Conservation (phyloP, 2,113 vertebrate genomes). For the Phyllostomus hastatus region DNA sequence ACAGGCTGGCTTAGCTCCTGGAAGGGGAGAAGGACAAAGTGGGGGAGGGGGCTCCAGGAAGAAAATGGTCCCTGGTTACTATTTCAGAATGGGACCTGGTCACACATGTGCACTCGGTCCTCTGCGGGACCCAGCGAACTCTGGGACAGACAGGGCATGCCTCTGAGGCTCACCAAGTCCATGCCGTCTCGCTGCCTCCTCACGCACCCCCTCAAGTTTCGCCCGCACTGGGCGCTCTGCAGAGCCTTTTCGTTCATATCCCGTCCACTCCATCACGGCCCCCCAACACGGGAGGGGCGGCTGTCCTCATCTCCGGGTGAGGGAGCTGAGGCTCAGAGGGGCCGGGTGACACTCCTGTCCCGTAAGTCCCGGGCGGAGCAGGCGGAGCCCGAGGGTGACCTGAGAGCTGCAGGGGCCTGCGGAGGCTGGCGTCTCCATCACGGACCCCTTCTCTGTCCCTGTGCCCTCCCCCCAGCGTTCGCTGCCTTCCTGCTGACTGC, state of each 20-base stretch:
- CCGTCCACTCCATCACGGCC: not conserved
- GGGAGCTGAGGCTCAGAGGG: not conserved
- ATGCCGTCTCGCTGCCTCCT: not conserved
- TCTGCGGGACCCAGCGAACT: accelerated
- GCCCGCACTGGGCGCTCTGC: not conserved
- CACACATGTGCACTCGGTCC: accelerated
- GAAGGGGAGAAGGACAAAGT: not conserved
- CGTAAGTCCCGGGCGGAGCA: not conserved
- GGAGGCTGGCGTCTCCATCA: not conserved
- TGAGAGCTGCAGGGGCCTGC: not conserved
- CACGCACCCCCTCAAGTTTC: not conserved
- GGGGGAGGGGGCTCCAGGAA: not conserved
- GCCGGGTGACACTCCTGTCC: no score
- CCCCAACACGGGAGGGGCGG: not conserved
- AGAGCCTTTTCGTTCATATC: not conserved
- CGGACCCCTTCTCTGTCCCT: accelerated
- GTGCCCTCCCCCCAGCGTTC: constrained; percentile 82
- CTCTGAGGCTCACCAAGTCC: accelerated
- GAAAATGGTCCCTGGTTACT: no score
- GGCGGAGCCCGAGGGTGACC: not conserved
- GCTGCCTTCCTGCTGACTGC: constrained; percentile 89
- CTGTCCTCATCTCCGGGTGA: not conserved
- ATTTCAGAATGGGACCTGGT: not conserved
- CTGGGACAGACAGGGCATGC: not conserved
- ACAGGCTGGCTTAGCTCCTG: not conserved